These are phyloP conservation scores for Euproctis similis DNA, from an alignment of 2,888 invertebrate genomes.

Conservation along the genomic window DNA sequence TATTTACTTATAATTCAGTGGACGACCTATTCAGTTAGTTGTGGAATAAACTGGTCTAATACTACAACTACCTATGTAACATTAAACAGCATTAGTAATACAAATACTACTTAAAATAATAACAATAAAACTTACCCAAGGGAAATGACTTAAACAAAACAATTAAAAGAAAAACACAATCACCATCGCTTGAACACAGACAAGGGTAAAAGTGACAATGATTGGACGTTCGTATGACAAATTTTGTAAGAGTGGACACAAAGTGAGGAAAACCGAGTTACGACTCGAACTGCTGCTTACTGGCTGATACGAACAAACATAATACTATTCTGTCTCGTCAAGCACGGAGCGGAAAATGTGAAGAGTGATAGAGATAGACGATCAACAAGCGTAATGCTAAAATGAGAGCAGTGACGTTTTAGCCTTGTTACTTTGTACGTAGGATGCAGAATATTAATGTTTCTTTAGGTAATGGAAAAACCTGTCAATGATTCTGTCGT, in stretches of 20 bases:
- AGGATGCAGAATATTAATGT: slow-evolving; percentile 4
- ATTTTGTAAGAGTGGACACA: slow-evolving; percentile 27
- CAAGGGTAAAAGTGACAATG: slow-evolving; percentile 23
- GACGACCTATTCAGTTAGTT: slow-evolving; percentile 30
- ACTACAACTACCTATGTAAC: background rate
- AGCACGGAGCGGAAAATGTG: slow-evolving; percentile 5
- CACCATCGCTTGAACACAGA: slow-evolving; percentile 16
- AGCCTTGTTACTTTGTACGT: slow-evolving; percentile 25
- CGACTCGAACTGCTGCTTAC: slow-evolving; percentile 42
- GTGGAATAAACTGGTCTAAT: slow-evolving; percentile 1
- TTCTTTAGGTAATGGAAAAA: slow-evolving; percentile 10
- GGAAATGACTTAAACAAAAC: slow-evolving; percentile 6
- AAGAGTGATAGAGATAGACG: slow-evolving; percentile 22
- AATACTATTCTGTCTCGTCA: slow-evolving; percentile 12
- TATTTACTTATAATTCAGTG: slow-evolving; percentile 18
- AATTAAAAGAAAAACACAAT: slow-evolving; percentile 13
- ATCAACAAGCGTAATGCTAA: slow-evolving; percentile 22
- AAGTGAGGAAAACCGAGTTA: slow-evolving; percentile 27
- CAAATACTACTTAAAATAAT: slow-evolving; percentile 1
- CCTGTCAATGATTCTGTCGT: background rate
- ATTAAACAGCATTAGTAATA: slow-evolving; percentile 2
- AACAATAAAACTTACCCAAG: slow-evolving; percentile 21
- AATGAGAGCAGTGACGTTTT: slow-evolving; percentile 34
- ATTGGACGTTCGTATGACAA: slow-evolving; percentile 21
- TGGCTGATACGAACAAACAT: slow-evolving; percentile 8